Base-by-base conservation (phyloP, 2,888 invertebrate species). In the Galeopsomyia nigrocyanea region DNA sequence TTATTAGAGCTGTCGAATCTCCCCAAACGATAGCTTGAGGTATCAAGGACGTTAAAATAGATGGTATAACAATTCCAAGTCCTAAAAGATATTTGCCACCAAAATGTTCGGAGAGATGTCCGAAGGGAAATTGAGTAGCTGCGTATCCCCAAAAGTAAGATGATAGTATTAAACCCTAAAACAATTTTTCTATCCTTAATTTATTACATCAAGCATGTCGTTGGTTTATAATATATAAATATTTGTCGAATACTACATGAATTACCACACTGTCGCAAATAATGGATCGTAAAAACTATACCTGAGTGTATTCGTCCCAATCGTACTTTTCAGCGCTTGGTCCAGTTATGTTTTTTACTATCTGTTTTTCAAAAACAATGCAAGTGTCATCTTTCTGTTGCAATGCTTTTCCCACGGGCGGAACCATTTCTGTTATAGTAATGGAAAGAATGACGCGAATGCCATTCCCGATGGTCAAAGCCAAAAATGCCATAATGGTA, bases 81-180 rank as follows among this genome's bases (percentile, higher is more conserved):
- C 93, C 93, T 60, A 94, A 88, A 0, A 94, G 90, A 87, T 93
- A 93, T 85, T 95, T 95, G 17, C 94, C 95, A 26, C 95, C 95
- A 77, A 93, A 93, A 77, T 90, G 89, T 80, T 93, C 93, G 0
- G 94, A 93, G 51, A 95, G 82, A 46, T 92, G 87, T 75, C 94
- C 94, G 55, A 94, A 94, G 7, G 94, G 94, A 46, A 95, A 85
- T 81, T 94, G 94, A 0, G 93, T 93, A 0, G 93, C 77, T 1
- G 94, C 91, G 84, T 94, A 94, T 0, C 94, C 94, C 87, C 93
- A 94, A 87, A 93, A 94, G 86, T 94, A 94, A 0, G 93, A 90
- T 66, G 92, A 91, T 3, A 94, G 88, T 61, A 94, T 92, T 56
- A 93, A 85, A 0, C 94, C 94, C 84, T 58, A 16, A 1, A 31